These are phyloP conservation scores for Anguilla obscura DNA, from an alignment of 2,797 vertebrate genomes.

Conservation along the genomic window DNA sequence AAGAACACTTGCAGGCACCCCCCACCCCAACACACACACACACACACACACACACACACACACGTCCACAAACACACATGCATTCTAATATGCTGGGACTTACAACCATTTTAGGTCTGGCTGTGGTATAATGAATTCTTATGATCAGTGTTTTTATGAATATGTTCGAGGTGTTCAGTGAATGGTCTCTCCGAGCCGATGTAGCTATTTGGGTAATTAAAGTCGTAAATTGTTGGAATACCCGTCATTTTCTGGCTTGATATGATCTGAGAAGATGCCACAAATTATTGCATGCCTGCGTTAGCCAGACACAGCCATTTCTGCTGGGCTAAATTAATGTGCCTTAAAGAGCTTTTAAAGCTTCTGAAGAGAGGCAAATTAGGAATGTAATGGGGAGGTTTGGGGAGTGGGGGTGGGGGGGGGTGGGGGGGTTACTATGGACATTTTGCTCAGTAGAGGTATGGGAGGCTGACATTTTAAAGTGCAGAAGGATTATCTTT, in stretches of 20 bases:
- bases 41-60: not conserved
- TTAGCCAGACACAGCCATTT: conserved; percentile 51
- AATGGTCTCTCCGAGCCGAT: conserved; percentile 17
- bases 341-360: conserved; percentile 64
- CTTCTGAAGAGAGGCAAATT: conserved; percentile 69
- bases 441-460: conserved; percentile 62
- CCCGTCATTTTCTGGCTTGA: conserved; percentile 43
- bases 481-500: conserved; percentile 47
- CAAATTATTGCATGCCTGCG: conserved; percentile 53
- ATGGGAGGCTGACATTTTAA: conserved; percentile 72
- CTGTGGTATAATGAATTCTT: conserved; percentile 17
- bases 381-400: conserved; percentile 57
- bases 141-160: conserved; percentile 13
- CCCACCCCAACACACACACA: not conserved
- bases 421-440: conserved; percentile 55
- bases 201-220: conserved; percentile 51
- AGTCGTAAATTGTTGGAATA: conserved; percentile 52
- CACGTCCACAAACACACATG: not conserved
- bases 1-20: not conserved
- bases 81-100: not conserved
- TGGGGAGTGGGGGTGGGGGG: conserved; percentile 38
- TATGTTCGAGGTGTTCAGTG: not conserved
- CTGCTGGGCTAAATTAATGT: conserved; percentile 49
- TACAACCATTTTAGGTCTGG: not conserved
- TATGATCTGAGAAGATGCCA: conserved; percentile 58